Conservation (phyloP, 1,140 invertebrate species). For the Elysia chlorotica region DNA sequence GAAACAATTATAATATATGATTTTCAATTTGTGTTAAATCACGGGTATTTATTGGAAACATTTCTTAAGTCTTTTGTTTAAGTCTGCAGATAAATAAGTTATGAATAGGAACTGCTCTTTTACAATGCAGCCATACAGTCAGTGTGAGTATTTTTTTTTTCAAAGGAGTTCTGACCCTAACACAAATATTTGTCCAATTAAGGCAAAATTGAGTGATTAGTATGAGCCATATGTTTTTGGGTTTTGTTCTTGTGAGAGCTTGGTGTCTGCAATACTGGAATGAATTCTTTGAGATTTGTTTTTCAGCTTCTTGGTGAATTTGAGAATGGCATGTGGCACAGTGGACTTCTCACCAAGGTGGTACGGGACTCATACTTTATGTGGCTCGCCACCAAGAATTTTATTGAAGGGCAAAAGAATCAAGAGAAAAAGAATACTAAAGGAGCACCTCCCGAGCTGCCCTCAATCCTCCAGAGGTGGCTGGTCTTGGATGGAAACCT, state of each 20-base stretch:
- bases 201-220: too few relatives aligned
- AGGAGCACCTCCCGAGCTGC: constrained; percentile 30
- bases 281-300: constrained; percentile 10
- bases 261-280: not conserved
- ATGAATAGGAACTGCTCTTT: too few relatives aligned
- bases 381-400: constrained; percentile 42
- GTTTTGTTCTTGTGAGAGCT: not conserved
- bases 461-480: constrained; percentile 51
- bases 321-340: constrained; percentile 48
- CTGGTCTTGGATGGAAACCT: constrained; percentile 57
- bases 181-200: too few relatives aligned
- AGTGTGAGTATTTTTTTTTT: too few relatives aligned
- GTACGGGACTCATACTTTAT: constrained; percentile 43
- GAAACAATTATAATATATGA: too few relatives aligned
- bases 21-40: too few relatives aligned
- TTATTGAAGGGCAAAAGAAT: constrained; percentile 32
- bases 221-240: too few relatives aligned
- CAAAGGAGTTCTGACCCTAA: too few relatives aligned
- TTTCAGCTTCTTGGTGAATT: constrained; percentile 55
- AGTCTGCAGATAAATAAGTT: too few relatives aligned
- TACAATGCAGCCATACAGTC: too few relatives aligned
- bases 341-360: constrained; percentile 51
- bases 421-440: constrained; percentile 35
- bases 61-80: too few relatives aligned
- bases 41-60: too few relatives aligned